These are phyloP conservation scores for Hycleus phaleratus DNA, from an alignment of 1,140 invertebrate genomes.

Conservation along the genomic window DNA sequence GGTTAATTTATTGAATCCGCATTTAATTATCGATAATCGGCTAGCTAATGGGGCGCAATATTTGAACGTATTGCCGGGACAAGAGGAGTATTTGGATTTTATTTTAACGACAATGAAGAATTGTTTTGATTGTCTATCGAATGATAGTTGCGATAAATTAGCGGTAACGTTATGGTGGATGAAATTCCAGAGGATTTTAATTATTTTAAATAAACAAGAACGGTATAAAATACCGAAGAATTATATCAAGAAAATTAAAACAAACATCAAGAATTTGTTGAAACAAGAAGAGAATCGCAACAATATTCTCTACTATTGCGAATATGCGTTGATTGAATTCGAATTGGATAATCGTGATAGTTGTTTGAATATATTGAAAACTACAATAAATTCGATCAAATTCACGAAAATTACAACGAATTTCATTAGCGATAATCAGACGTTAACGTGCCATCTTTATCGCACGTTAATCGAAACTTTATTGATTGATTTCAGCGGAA, in stretches of 20 bases:
- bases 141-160: conserved; percentile 24
- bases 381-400: conserved; percentile 38
- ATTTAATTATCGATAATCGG: conserved; percentile 30
- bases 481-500: conserved; percentile 23
- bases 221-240: conserved; percentile 38
- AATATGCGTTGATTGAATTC: conserved; percentile 55
- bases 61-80: conserved; percentile 49
- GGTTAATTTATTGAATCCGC: conserved; percentile 25
- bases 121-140: too few relatives aligned
- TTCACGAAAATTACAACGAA: not conserved
- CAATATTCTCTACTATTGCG: conserved; percentile 50
- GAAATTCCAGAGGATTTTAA: conserved; percentile 49
- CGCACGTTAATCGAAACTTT: conserved; percentile 43
- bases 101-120: conserved; percentile 31
- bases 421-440: conserved; percentile 28
- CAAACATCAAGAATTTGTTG: conserved; percentile 48
- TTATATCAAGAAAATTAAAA: conserved; percentile 44
- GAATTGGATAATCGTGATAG: conserved; percentile 44
- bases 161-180: conserved; percentile 53
- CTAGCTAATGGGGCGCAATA: conserved; percentile 51
- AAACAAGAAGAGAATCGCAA: conserved; percentile 48
- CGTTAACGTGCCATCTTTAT: conserved; percentile 41
- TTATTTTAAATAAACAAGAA: conserved; percentile 44
- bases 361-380: conserved; percentile 45
- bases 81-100: conserved; percentile 48